Base-by-base conservation (phyloP, 2,888 invertebrate genomes). In the Linnaemya vulpina region DNA sequence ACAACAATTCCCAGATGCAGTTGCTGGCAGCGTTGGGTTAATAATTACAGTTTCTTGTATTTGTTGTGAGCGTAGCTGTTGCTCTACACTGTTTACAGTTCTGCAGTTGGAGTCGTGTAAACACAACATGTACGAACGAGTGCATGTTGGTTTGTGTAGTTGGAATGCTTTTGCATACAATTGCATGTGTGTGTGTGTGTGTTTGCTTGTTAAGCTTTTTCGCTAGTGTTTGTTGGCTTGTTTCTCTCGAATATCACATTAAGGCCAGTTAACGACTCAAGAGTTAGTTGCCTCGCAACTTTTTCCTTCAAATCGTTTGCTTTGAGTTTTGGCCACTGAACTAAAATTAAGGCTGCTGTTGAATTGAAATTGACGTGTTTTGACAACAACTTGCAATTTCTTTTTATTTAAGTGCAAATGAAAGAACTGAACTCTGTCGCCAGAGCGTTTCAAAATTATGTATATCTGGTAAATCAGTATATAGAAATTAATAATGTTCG, bases 241-340 rank as follows among this genome's bases (percentile, higher is more conserved):
- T n/a, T n/a, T n/a, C n/a, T 70, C 76, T 80, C 68, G 77, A 81
- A 84, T 77, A 77, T 74, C 68, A n/a, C n/a, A 73, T 81, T 84
- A 62, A 84, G 84, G 70, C 73, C 74, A 80, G 62, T 60, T 67
- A 65, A 58, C 20, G 49, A 11, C 22, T 4, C 10, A n/a, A 80
- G 84, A 43, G 80, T 74, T 84, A 43, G 80, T 74, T 84, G 77
- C 73, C 84, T 70, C 5, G 13, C 5, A n/a, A 30, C 13, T 1
- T 65, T 20, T 11, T 58, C 49, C 49, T 25, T 60, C 22, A 25
- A 13, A 46, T 46, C 17, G 1, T 60, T 58, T 20, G 10, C 40
- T 15, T 1, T 38, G 1, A 0, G 15, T 15, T 20, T 2, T 22
- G 38, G 10, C 3, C 38, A 38, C 38, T 38, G 38, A 38, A 7